Conservation (phyloP, 2,113 vertebrate genomes). For the Gobio gobio region DNA sequence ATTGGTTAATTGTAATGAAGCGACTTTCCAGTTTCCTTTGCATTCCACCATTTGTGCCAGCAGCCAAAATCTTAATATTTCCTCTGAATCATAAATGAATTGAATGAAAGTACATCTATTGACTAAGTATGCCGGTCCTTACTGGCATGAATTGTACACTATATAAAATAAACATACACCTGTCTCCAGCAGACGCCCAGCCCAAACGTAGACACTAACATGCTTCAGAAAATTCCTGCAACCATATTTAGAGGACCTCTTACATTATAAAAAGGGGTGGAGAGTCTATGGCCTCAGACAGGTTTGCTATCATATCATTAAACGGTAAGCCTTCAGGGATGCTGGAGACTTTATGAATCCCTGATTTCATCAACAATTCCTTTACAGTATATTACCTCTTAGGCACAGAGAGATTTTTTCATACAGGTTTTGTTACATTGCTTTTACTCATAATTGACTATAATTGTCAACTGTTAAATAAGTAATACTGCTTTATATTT, state of each 20-base stretch:
- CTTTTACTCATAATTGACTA: neutral
- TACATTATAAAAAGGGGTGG: constrained; percentile 51
- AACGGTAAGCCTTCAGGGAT: constrained; percentile 39
- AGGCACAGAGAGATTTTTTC: neutral
- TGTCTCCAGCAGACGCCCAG: neutral
- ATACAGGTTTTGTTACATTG: neutral
- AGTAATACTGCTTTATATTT: constrained; percentile 3
- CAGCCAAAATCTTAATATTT: too few species aligned
- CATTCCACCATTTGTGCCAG: neutral
- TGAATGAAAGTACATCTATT: neutral
- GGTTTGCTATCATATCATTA: constrained; percentile 37
- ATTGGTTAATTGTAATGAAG: neutral
- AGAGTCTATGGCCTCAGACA: constrained; percentile 20
- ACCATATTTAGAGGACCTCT: constrained; percentile 54
- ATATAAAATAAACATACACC: constrained; percentile 8
- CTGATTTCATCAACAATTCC: neutral
- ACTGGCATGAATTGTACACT: neutral
- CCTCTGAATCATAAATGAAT: neutral
- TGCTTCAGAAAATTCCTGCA: constrained; percentile 43
- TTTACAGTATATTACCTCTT: neutral
- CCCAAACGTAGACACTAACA: constrained; percentile 35
- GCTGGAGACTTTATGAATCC: neutral
- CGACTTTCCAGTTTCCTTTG: neutral
- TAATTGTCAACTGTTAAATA: neutral
- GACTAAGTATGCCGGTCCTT: neutral